Evolutionary conservation across 2,113 vertebrate genomes (phyloP), one percentile per base, ranked within the genome.

Genomic region (Asarcornis scutulata): DNA sequence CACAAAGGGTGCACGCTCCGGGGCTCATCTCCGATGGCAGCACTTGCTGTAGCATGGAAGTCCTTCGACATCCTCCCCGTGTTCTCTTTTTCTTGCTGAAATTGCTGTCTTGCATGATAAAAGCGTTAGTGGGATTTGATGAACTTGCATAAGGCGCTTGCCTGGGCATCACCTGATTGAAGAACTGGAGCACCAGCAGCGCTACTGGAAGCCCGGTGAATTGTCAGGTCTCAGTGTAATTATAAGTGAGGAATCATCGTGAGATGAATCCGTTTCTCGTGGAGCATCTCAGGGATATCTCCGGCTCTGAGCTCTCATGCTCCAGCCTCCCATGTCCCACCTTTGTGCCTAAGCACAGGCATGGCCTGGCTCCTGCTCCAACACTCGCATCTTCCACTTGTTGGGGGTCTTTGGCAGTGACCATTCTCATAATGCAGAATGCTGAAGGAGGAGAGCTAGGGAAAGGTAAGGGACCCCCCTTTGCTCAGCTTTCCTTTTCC

Each of bases 311-410:
- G 73, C 42, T 71, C 40, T 56, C 31, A 5, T 1, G 1, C 23
- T 63, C 64, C 48, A 77, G 34, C 25, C 36, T 36, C 21, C 32
- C 1, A 2, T 9, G 59, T 66, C 56, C 38, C 32, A 20, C 32
- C 18, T 53, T 46, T 68, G 32, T 55, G 36, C 32, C 22, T 9
- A 32, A 44, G 62, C 53, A 42, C 40, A 42, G 64, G 32, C 48
- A n/a, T 11, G 11, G 31, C 38, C 32, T 26, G 64, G 38, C 27
- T 55, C 44, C 53, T 53, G 40, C 64, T 55, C 29, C 63, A 17
- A 5, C 1, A 4, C 25, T 69, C 23, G 0, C 8, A 4, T 46
- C 29, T 55, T 42, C n/a, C n/a, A 9, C 1, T 17, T 13, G 3
- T 26, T 21, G 15, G 29, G 16, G 31, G 56, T 46, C 40, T 78